Conservation (phyloP, 2,113 vertebrate genomes). For the Gnathonemus longibarbis region DNA sequence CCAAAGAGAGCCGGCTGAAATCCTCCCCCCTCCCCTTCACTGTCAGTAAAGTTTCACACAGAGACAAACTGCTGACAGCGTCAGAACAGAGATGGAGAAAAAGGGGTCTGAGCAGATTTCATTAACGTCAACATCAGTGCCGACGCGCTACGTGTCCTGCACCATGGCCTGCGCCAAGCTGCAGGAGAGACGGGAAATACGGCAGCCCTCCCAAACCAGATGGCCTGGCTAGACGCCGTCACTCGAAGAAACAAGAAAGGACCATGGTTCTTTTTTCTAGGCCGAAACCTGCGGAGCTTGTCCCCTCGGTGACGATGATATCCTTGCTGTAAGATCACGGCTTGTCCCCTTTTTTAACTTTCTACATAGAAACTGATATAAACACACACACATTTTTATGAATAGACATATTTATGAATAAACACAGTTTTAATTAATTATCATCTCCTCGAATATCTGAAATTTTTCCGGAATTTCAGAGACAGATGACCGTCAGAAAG, state of each 20-base stretch:
- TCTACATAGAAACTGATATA: not conserved
- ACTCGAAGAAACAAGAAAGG: not conserved
- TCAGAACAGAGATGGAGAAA: not conserved
- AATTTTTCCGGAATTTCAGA: not conserved
- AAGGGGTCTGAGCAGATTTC: not conserved
- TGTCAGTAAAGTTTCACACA: conserved; percentile 6
- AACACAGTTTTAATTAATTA: not conserved
- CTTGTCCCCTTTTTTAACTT: not conserved
- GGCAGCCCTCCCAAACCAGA: not conserved
- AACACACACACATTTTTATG: not conserved
- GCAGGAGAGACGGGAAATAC: not conserved
- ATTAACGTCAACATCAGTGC: conserved; percentile 4
- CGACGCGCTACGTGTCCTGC: not conserved
- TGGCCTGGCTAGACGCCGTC: not conserved
- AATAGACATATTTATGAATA: not conserved
- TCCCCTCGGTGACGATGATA: not conserved
- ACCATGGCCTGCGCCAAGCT: not conserved
- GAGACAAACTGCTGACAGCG: not conserved
- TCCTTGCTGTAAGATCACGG: not conserved
- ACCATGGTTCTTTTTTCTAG: not conserved
- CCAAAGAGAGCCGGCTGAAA: not conserved
- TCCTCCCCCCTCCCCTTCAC: not conserved
- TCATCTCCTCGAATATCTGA: not conserved
- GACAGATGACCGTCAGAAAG: not conserved
- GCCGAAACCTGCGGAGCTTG: not conserved